These are phyloP conservation scores for Drosophila silvestris DNA, from an alignment of 2,888 invertebrate species.

Conservation along the genomic window DNA sequence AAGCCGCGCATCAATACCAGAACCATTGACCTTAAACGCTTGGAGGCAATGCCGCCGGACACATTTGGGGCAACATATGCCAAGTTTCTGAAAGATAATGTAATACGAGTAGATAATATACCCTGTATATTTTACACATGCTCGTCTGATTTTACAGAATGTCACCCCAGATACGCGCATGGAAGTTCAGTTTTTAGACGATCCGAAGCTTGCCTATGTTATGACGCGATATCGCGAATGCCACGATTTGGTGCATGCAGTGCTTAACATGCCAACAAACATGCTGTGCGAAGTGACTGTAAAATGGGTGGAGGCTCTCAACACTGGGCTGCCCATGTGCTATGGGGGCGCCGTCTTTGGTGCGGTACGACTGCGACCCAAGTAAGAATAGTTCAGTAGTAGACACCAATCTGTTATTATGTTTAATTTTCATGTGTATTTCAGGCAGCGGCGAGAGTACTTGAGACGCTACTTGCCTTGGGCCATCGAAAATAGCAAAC, in stretches of 20 bases:
- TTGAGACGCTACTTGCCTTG: slow-evolving; percentile 92
- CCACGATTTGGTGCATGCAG: slow-evolving; percentile 97
- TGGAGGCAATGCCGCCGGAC: slow-evolving; percentile 90
- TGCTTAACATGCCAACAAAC: slow-evolving; percentile 96
- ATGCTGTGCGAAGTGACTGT: slow-evolving; percentile 97
- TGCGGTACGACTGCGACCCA: slow-evolving; percentile 93
- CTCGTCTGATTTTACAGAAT: slow-evolving; percentile 84
- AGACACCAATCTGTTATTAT: slow-evolving; percentile 13
- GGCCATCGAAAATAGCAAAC: slow-evolving; percentile 92
- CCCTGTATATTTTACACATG: not conserved
- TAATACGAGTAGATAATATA: slow-evolving; percentile 73
- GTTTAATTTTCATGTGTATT: slow-evolving; percentile 11
- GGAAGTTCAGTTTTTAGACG: slow-evolving; percentile 95
- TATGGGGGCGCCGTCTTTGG: slow-evolving; percentile 96
- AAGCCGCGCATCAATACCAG: slow-evolving; percentile 94
- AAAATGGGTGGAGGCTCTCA: slow-evolving; percentile 99
- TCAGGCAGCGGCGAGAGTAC: slow-evolving; percentile 91
- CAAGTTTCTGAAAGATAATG: slow-evolving; percentile 92
- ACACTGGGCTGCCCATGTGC: slow-evolving; percentile 98
- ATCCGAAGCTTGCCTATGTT: slow-evolving; percentile 95
- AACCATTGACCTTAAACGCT: slow-evolving; percentile 90
- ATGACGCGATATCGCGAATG: slow-evolving; percentile 99
- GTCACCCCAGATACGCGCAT: slow-evolving; percentile 97
- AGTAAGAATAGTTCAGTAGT: slow-evolving; percentile 80
- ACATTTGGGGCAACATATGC: slow-evolving; percentile 95